Evolutionary conservation across 2,797 vertebrate genomes (phyloP).

Genomic region (Ambastaia sidthimunki): DNA sequence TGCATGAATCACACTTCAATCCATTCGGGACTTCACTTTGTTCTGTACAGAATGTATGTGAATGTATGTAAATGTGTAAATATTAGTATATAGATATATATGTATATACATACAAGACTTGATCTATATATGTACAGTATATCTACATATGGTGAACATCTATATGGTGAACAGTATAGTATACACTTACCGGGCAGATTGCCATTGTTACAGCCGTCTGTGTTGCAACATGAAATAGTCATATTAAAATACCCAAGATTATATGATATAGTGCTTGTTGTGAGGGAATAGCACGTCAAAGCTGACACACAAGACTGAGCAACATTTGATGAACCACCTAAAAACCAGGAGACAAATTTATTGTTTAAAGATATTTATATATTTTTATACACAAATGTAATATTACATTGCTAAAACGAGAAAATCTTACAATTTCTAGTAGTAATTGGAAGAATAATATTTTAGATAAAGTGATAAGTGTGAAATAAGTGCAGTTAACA

Average conservation of each 20-base stretch:
- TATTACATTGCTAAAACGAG: neutral
- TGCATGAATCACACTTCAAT: constrained; percentile 15
- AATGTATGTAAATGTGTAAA: no score
- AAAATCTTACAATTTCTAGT: neutral
- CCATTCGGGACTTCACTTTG: neutral
- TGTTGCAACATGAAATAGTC: constrained; percentile 18
- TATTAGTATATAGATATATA: no score
- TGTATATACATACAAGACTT: no score
- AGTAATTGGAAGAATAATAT: neutral
- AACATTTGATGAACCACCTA: neutral
- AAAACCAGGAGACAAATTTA: neutral
- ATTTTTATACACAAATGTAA: neutral
- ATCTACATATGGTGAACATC: no score
- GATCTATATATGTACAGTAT: no score
- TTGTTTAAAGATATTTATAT: neutral
- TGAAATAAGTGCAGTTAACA: neutral
- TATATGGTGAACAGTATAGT: no score
- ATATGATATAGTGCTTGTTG: neutral
- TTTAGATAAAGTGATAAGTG: no score
- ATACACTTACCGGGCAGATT: neutral
- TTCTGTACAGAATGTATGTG: neutral
- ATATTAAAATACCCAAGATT: neutral
- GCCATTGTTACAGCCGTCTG: constrained; percentile 1
- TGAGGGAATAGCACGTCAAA: no score
- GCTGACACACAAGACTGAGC: neutral